Base-by-base conservation (phyloP, 2,797 vertebrate species). In the Sebastolobus alascanus region DNA sequence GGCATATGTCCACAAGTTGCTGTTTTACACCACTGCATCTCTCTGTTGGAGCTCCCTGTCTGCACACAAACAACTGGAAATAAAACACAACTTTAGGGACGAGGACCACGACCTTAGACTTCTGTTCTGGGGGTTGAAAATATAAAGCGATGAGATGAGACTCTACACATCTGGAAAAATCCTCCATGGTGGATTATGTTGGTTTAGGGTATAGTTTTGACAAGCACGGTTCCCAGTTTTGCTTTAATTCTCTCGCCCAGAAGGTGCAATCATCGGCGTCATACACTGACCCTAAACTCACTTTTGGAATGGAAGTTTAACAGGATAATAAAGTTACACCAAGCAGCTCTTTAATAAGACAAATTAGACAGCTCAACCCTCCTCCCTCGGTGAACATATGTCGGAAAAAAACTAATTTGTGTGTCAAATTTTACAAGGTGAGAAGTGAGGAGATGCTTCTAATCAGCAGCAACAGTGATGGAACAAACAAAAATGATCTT, bases 81-180 rank as follows among this genome's bases (percentile, higher is more conserved):
- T 40, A n/a, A n/a, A 60, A 35, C 72, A 52, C 8, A 77, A 63
- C 56, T 82, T 83, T 40, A 66, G 14, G 77, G 79, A 83, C 46
- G 38, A 72, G 11, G 16, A 75, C 38, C 16, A 11, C 37, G 33
- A 83, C 37, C 27, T 63, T 60, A 60, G 8, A 68, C 35, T 40
- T 77, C 14, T 55, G 50, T 73, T 81, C 4, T 61, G 20, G 8
- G 11, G 69, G 54, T 63, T 73, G 8, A 81, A 76, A 55, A 82
- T 66, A n/a, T 73, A 33, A 65, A 75, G 54, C 54, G 9, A 66
- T 68, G 46, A 68, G 29, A 82, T 75, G 56, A 43, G 20, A 66
- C 55, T 69, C 65, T 63, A 12, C 43, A 89, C 84, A 92, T 90
- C 80, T 90, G 90, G 82, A 85, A 89, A 79, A 84, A 84, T 78